Evolutionary conservation across 2,113 vertebrate genomes (phyloP), one percentile per base, ranked within the genome.

Genomic region (Calyptommatus sinebrachiatus): DNA sequence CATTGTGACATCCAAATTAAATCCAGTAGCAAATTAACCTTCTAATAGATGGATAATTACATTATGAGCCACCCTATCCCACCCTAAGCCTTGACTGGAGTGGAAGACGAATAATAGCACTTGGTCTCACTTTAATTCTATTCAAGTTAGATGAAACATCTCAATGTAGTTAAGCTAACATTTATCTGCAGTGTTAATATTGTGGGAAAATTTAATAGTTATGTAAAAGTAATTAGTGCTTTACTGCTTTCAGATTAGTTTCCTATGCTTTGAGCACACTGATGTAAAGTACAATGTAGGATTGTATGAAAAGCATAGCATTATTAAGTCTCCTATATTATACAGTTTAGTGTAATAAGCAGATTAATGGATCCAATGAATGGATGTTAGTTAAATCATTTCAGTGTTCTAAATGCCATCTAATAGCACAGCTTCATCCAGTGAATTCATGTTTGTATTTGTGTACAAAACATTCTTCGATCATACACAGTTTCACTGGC

Each of bases 1-100:
- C 79, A 67, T 62, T 81, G 72, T 60, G 65, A 69, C 65, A 81
- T 69, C 72, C 20, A 60, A 74, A 81, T 81, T 81, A 75, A 75
- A 75, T 81, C 53, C 46, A 81, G 65, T 69, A 75, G 62, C 79
- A 81, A 81, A 81, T 81, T 81, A 81, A 81, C 79, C 50, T 65
- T 81, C 26, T 61, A 75, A 70, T n/a, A 75, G 20, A 16, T 46
- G n/a, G 35, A 81, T 81, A 75, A 81, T 81, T 75, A 75, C 79
- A 81, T 65, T 61, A n/a, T 75, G 72, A 50, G 79, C 75, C 61
- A 73, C 20, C 28, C 72, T 66, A 69, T 60, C 35, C 65, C n/a
- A 75, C n/a, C 65, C 79, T 81, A 41, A 61, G 53, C n/a, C 79
- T 75, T 75, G 72, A 66, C 28, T 81, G 24, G 65, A 75, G 69